These are phyloP conservation scores for Cheilosia variabilis DNA, from an alignment of 2,888 invertebrate species.

Conservation along the genomic window DNA sequence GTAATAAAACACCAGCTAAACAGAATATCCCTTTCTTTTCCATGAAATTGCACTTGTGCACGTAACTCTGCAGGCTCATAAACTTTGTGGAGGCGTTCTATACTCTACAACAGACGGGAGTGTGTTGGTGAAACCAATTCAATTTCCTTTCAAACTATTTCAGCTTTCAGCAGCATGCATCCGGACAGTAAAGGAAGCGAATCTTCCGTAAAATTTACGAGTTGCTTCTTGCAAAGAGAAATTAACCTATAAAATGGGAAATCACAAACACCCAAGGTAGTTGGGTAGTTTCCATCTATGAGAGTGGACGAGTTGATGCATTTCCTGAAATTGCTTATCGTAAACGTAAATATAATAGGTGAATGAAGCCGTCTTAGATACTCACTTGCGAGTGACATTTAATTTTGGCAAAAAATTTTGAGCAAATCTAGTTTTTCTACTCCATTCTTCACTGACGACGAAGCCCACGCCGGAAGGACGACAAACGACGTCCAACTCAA, in stretches of 20 bases:
- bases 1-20: not conserved
- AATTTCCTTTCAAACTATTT: not conserved
- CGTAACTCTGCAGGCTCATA: not conserved
- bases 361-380: too few relatives aligned
- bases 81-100: not conserved
- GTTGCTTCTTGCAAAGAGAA: not conserved
- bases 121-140: not conserved
- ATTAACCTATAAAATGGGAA: conserved; percentile 4
- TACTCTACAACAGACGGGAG: not conserved
- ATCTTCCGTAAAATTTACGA: not conserved
- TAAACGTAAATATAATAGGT: too few relatives aligned
- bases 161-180: not conserved
- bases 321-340: too few relatives aligned
- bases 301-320: too few relatives aligned
- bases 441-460: too few relatives aligned
- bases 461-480: too few relatives aligned
- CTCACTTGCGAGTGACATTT: too few relatives aligned
- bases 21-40: not conserved
- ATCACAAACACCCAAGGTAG: not conserved
- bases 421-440: too few relatives aligned
- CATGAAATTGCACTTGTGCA: too few relatives aligned
- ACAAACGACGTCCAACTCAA: too few relatives aligned
- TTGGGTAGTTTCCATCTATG: too few relatives aligned
- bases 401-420: too few relatives aligned
- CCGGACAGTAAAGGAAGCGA: not conserved